Conservation (phyloP, 2,797 vertebrate genomes). For the Ptychobarbus kaznakovi region DNA sequence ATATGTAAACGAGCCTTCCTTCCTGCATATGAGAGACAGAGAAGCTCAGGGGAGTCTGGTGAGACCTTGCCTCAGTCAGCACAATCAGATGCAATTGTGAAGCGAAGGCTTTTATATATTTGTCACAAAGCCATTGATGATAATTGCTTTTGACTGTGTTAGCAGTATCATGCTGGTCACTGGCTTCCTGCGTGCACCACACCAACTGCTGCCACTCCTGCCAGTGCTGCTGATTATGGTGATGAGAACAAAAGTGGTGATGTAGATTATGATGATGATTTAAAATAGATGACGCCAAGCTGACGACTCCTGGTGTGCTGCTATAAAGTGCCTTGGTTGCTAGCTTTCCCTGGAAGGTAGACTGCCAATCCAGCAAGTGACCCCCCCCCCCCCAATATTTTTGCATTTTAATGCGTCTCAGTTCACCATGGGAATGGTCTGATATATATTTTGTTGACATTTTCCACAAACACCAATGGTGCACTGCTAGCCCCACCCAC, state of each 20-base stretch:
- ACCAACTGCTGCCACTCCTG: conserved; percentile 39
- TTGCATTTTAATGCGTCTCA: neutral
- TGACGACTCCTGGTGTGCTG: conserved; percentile 12
- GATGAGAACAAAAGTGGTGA: conserved; percentile 35
- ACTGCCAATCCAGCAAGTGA: conserved; percentile 13
- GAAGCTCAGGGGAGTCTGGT: conserved; percentile 28
- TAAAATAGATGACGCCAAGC: conserved; percentile 12
- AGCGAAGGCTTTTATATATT: conserved; percentile 49
- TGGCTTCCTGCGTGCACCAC: conserved; percentile 26
- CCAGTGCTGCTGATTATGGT: conserved; percentile 38
- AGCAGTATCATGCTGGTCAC: conserved; percentile 54
- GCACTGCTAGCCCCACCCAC: conserved; percentile 14
- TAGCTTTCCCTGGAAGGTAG: neutral
- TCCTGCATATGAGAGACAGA: conserved; percentile 3
- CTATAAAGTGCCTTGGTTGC: conserved; percentile 6
- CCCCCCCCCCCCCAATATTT: neutral
- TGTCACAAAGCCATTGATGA: conserved; percentile 61
- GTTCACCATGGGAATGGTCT: neutral
- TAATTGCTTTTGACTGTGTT: conserved; percentile 57
- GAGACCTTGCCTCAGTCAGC: conserved; percentile 44
- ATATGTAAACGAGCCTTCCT: conserved; percentile 2
- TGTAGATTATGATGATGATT: conserved; percentile 36
- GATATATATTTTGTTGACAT: conserved; percentile 1
- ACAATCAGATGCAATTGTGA: conserved; percentile 55
- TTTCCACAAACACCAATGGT: conserved; percentile 33